A percentile compares a stretch with the other conserved stretches of the same genome.
Evolutionary conservation across 2,888 invertebrate species (phyloP).

Genomic region (Caradrina clavipalpis): DNA sequence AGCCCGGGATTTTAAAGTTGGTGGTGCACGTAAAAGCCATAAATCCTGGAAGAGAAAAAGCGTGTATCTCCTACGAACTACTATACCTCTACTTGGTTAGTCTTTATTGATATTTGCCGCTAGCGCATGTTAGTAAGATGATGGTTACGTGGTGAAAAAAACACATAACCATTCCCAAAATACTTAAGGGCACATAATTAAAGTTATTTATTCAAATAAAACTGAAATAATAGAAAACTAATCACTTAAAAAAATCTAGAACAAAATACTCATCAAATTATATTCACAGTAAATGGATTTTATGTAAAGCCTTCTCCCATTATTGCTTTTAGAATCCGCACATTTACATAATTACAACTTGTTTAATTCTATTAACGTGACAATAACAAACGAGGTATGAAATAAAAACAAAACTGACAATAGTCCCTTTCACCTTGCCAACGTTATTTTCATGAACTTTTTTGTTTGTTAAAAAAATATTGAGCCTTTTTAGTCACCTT

Average conservation of each 20-base stretch:
- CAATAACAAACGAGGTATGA: constrained; percentile 18
- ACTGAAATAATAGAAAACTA: neutral
- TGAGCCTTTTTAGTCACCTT: neutral
- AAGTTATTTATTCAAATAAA: no score
- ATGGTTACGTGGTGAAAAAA: no score
- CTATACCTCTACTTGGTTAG: no score
- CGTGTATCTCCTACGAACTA: no score
- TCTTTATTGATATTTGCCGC: no score
- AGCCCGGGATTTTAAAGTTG: no score
- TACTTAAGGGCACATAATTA: no score
- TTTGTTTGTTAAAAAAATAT: neutral
- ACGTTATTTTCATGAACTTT: neutral
- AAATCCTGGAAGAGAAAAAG: no score
- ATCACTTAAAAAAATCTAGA: constrained; percentile 9
- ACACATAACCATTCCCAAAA: no score
- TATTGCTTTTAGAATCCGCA: constrained; percentile 22
- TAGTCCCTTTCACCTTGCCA: neutral
- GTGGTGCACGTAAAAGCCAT: no score
- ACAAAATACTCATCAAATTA: constrained; percentile 25
- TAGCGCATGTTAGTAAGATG: no score
- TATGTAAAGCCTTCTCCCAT: constrained; percentile 16
- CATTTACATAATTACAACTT: constrained; percentile 27
- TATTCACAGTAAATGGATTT: constrained; percentile 21
- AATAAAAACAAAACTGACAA: constrained; percentile 1
- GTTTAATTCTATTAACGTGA: constrained; percentile 40